phyloP scores from a whole-genome alignment of 2,113 vertebrate genomes.

The Elephantulus edwardii region DNA sequence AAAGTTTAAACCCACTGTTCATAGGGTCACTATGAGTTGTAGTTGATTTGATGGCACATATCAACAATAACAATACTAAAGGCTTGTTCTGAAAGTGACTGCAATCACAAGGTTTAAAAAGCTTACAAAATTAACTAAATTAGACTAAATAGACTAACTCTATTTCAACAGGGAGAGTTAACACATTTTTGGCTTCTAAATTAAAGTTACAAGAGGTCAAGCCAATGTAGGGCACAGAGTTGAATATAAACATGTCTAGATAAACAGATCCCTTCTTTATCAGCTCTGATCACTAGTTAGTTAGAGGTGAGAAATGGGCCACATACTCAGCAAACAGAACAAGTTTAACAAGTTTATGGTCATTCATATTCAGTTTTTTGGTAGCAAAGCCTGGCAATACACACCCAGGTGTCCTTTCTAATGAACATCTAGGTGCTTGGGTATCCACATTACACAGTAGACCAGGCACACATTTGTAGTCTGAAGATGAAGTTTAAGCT shows the following conservation, averaged over 20 bases:
- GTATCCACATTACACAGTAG: neutral
- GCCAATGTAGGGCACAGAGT: neutral
- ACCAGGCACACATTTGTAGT: neutral
- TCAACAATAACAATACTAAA: no score
- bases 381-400: neutral
- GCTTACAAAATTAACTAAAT: conserved; percentile 27
- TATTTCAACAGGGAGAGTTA: conserved; percentile 53
- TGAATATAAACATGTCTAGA: neutral
- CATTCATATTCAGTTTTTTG: neutral
- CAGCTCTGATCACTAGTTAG: neutral
- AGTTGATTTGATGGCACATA: no score
- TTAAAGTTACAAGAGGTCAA: conserved; percentile 10
- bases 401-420: neutral
- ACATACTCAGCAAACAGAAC: neutral
- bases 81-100: no score
- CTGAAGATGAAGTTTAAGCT: neutral
- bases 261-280: neutral
- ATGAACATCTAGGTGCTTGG: neutral
- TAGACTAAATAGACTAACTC: neutral
- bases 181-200: conserved; percentile 14
- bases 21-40: no score
- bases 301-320: neutral
- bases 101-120: conserved; percentile 3
- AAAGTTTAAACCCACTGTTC: no score
- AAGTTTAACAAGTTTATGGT: neutral